Base-by-base conservation (phyloP, 2,888 invertebrate species). In the Dryobotodes eremita region DNA sequence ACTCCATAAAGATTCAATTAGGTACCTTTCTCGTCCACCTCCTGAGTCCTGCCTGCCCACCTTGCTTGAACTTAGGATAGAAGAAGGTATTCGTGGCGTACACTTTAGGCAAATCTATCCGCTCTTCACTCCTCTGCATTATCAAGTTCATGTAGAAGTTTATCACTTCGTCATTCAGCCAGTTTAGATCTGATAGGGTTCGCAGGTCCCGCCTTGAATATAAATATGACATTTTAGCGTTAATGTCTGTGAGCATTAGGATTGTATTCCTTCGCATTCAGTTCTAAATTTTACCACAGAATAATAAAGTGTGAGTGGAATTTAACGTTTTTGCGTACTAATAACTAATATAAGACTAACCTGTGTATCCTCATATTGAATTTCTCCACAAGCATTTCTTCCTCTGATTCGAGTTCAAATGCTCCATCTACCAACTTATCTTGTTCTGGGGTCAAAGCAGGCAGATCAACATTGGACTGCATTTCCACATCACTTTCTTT, bases 11-110 rank as follows among this genome's bases (percentile, higher is more conserved):
- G 1, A 46, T 53, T 61, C 15, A 23, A 42, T 36, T 73, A 15
- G 10, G 6, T 89, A 98, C 98, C 96, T 98, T 98, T 79, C 98
- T 97, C 0, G 99, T 99, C 99, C 99, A 99, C 75, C 99, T 97
- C 82, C 98, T 97, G 0, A 99, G 97, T 0, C 98, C 98, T 1
- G 97, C 93, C 88, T 99, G 98, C 0, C 99, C 99, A 75, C 97
- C 97, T 84, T 98, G 97, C 89, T 98, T 94, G 59, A 99, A 96
- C 92, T 98, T 98, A 1, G 98, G 98, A 92, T 99, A 99, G 95
- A 99, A 99, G 96, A 99, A 99, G 0, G 99, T 99, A 92, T 99
- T 99, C 96, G 99, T 98, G 0, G 98, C 98, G 92, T 99, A 98
- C 2, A 98, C 98, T 86, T 97, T 97, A 0, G 98, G 98, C 90